These are phyloP conservation scores for Stratiolaelaps scimitus DNA, from an alignment of 1,140 invertebrate species.

Conservation along the genomic window DNA sequence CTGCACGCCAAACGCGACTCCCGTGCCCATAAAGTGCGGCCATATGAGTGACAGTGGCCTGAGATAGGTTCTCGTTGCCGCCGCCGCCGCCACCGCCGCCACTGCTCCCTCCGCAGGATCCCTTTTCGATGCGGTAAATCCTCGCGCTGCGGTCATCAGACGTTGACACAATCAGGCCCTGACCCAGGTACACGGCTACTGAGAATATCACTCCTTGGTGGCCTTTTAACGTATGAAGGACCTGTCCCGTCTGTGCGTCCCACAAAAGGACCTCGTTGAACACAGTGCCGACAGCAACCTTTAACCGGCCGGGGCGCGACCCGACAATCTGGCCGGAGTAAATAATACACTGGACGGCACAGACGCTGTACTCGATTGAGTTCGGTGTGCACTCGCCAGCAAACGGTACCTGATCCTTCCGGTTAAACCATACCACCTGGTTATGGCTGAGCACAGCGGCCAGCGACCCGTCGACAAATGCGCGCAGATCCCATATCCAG, in stretches of 20 bases:
- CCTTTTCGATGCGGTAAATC: background rate
- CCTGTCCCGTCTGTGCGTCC: background rate
- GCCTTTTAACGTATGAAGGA: slow-evolving; percentile 3
- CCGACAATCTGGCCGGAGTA: slow-evolving; percentile 11
- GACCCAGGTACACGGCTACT: background rate
- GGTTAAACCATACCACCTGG: background rate
- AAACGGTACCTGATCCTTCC: background rate
- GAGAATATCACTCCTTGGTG: slow-evolving; percentile 23
- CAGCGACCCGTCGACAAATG: background rate
- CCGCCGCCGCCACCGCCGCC: background rate
- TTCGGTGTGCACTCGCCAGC: too few species aligned
- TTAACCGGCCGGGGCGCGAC: background rate
- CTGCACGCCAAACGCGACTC: slow-evolving; percentile 6
- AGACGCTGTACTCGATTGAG: background rate
- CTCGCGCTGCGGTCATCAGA: slow-evolving; percentile 20
- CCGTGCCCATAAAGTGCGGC: slow-evolving; percentile 1
- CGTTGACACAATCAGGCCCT: slow-evolving; percentile 5
- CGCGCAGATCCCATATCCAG: slow-evolving; percentile 20
- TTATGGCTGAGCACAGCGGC: slow-evolving; percentile 8
- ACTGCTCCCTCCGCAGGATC: too few species aligned
- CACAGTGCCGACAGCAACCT: background rate
- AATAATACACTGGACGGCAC: background rate
- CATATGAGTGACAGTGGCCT: background rate
- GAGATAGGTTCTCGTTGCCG: background rate
- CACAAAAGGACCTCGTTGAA: slow-evolving; percentile 19